Percentiles rank a stretch among this genome's conserved stretches.
phyloP scores from a whole-genome alignment of 2,113 vertebrate genomes.

The Oryzias melastigma region DNA sequence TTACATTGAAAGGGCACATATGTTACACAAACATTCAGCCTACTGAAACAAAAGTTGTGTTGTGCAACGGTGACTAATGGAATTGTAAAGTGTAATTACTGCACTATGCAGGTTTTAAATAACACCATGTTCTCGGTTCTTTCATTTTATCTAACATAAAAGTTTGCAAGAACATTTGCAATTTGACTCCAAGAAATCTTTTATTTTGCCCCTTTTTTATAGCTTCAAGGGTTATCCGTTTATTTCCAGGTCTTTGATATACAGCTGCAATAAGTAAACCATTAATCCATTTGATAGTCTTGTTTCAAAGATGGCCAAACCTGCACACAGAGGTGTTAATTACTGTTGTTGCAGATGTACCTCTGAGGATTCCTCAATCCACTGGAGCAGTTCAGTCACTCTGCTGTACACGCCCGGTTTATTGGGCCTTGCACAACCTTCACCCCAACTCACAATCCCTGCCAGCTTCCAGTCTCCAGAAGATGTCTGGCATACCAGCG shows the following conservation, averaged over 20 bases:
- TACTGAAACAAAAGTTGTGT: background rate
- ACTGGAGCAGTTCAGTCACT: constrained; percentile 74
- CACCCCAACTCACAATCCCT: constrained; percentile 87
- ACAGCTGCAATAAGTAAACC: no score
- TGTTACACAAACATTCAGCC: no score
- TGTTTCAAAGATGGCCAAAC: no score
- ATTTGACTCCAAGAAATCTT: no score
- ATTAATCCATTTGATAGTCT: no score
- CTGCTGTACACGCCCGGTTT: constrained; percentile 86
- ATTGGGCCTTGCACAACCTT: constrained; percentile 81
- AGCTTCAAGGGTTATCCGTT: no score
- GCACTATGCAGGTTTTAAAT: background rate
- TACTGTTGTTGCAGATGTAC: constrained; percentile 4
- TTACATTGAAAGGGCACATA: no score
- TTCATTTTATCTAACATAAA: no score
- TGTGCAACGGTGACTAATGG: background rate
- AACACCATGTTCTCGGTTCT: no score
- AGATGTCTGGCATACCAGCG: constrained; percentile 78
- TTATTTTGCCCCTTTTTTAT: no score
- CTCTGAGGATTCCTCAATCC: constrained; percentile 68
- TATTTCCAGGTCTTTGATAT: no score
- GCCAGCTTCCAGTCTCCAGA: constrained; percentile 80
- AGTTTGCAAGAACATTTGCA: no score
- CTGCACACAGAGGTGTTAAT: background rate
- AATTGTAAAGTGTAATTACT: background rate